Base-by-base conservation (phyloP, 2,888 invertebrate genomes). In the Phytoseiulus persimilis region DNA sequence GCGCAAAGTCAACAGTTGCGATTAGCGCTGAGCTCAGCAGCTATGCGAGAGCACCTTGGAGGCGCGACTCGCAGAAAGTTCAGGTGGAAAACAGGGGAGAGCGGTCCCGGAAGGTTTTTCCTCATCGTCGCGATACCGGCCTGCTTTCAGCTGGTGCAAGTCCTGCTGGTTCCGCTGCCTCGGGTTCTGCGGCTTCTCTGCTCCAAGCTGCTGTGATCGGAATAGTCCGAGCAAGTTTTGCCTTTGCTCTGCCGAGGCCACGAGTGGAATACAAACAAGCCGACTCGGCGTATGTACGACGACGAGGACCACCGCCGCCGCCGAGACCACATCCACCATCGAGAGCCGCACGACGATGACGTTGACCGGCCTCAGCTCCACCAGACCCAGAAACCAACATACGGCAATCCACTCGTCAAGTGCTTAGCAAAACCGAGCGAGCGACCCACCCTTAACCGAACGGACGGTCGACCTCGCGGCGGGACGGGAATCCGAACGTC, bases 241-340 rank as follows among this genome's bases (percentile, higher is more conserved):
- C 23, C 65, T 65, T 28, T 28, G 65, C 65, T 65, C 28, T 14
- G 65, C 65, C 1, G 65, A 14, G 65, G 28, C 65, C 65, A 65
- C 65, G 65, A 65, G 65, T 65, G 65, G 65, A 65, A 65, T 65
- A 65, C 65, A 65, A 65, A 65, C 65, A 65, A 65, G 65, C 65
- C 65, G 65, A 65, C 65, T 65, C 65, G 65, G 65, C 65, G 39
- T 65, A 65, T 65, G 65, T 65, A 65, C 65, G 65, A 11, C 65
- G 65, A 65, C 65, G 65, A 65, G 11, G 65, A 65, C 65, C 9
- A 65, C 65, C 28, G 28, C 65, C 65, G 28, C 14, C 65, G 28
- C 28, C 65, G 18, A 3, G 65, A 28, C 39, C 39, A 39, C 39
- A 39, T 39, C 39, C 39, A 39, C 39, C 39, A 39, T 39, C 65